Base-by-base conservation (phyloP, 1,140 invertebrate species). In the Drosophila truncata region DNA sequence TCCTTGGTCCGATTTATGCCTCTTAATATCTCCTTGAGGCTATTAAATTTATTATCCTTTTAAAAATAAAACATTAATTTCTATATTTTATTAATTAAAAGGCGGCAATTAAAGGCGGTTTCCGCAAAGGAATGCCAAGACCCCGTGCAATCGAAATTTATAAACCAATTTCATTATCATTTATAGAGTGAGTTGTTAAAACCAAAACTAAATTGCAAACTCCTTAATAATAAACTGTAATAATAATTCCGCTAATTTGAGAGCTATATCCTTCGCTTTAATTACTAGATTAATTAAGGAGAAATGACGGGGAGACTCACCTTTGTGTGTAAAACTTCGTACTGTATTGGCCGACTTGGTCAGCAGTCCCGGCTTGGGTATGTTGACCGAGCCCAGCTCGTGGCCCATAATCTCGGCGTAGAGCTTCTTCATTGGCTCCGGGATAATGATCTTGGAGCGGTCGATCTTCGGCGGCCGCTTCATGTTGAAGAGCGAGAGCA, bases 321-420 rank as follows among this genome's bases (percentile, higher is more conserved):
- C 96, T 93, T 95, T 93, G 94, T 98, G 97, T 79, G 95, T 94
- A 94, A 97, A 98, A 93, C 96, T 97, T 77, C 97, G 94, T 39
- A 97, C 96, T 41, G 97, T 98, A 93, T 98, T 98, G 65, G 97
- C 96, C 60, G 95, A 95, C 65, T 94, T 94, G 13, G 95, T 94
- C 73, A 95, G 94, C 65, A 95, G 93, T 57, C 96, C 96, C 71
- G 95, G 95, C 78, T 95, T 95, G 59, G 96, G 95, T 55, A 97
- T 94, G 75, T 94, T 93, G 29, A 95, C 93, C 61, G 94, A 95
- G 75, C 95, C 95, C 37, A 94, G 84, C 70, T 93, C 92, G 44
- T 93, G 82, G 61, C 94, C 94, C 82, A 94, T 95, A 79, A 96
- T 95, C 80, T 94, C 94, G 66, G 94, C 94, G 93, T 97, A 97